Evolutionary conservation across 2,113 vertebrate genomes (phyloP).

Genomic region (Arizona elegans): DNA sequence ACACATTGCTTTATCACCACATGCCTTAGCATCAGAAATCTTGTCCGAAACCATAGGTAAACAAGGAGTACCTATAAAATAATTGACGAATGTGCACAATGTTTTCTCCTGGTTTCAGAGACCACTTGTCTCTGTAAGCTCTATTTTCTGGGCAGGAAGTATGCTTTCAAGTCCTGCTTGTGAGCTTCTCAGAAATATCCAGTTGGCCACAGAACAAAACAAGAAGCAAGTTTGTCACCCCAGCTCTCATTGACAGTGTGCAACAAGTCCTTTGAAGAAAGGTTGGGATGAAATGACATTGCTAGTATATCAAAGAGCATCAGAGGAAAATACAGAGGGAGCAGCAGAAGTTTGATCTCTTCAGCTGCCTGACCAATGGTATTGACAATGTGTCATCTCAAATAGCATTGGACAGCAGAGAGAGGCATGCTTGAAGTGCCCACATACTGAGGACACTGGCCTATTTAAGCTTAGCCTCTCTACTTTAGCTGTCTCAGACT

Average conservation of each 20-base stretch:
- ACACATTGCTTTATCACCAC: background rate
- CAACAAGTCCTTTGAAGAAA: background rate
- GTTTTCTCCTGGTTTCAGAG: background rate
- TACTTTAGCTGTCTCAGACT: slow-evolving; percentile 11
- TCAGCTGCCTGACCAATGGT: background rate
- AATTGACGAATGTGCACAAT: background rate
- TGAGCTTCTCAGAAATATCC: background rate
- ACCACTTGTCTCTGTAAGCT: background rate
- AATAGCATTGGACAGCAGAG: background rate
- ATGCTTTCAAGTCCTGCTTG: background rate
- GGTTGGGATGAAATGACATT: background rate
- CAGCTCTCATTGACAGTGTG: background rate
- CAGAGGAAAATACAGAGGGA: background rate
- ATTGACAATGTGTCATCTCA: background rate
- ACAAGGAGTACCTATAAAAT: background rate
- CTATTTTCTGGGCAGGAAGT: background rate
- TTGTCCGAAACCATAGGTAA: background rate
- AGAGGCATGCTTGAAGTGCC: background rate
- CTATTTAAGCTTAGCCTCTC: background rate
- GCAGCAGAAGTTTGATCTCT: background rate
- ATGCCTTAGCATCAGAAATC: background rate
- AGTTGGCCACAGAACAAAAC: background rate
- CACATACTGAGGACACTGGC: background rate
- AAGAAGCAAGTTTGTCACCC: background rate
- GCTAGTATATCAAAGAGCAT: background rate